These are phyloP conservation scores for Colistium nudipinnis DNA, from an alignment of 2,113 vertebrate genomes.

Conservation along the genomic window DNA sequence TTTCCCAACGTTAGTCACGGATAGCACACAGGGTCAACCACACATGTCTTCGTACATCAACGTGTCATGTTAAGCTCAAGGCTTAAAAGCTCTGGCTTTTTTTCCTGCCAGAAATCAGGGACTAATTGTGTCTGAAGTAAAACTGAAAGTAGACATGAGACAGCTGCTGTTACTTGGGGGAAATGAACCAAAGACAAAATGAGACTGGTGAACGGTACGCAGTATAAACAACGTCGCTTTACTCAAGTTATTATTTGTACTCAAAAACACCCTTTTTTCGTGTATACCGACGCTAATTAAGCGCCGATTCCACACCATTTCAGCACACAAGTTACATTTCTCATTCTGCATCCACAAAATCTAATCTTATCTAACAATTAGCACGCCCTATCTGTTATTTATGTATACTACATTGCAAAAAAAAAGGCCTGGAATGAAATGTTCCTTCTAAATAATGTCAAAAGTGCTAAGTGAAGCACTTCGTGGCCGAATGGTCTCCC, in stretches of 20 bases:
- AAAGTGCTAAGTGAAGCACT: slow-evolving; percentile 27
- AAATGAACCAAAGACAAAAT: slow-evolving; percentile 14
- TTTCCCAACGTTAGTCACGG: slow-evolving; percentile 54
- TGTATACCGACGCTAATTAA: no score
- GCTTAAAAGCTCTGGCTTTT: slow-evolving; percentile 27
- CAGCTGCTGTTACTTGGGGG: slow-evolving; percentile 37
- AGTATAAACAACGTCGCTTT: background rate
- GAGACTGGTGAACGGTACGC: background rate
- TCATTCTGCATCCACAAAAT: background rate
- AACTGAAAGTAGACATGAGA: slow-evolving; percentile 26
- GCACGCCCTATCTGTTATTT: no score
- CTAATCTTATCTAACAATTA: no score
- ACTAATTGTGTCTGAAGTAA: slow-evolving; percentile 34
- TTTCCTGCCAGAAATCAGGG: slow-evolving; percentile 1
- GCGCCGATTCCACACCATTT: no score
- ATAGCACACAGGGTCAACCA: slow-evolving; percentile 47
- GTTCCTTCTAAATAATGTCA: slow-evolving; percentile 34
- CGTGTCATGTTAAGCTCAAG: slow-evolving; percentile 39
- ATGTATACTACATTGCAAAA: no score
- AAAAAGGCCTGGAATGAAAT: slow-evolving; percentile 19
- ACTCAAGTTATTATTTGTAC: background rate
- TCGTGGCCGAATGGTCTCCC: no score
- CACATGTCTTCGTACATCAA: slow-evolving; percentile 54
- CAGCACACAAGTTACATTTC: no score
- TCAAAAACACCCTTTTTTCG: no score